Base-by-base conservation (phyloP, 2,888 invertebrate genomes). In the Calliopum simillimum region DNA sequence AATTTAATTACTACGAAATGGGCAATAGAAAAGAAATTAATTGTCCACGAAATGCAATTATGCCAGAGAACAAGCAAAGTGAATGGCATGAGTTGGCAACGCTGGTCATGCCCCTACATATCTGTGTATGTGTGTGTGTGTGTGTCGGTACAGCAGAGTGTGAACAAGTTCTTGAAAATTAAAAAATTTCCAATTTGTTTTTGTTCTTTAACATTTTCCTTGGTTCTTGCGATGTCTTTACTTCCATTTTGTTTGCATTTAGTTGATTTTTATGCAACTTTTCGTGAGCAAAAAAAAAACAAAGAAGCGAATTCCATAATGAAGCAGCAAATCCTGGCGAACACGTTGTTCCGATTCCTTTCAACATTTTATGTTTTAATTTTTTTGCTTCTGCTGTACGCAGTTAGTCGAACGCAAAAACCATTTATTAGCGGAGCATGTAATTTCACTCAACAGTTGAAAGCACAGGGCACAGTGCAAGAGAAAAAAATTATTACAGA, bases 41-140 rank as follows among this genome's bases (percentile, higher is more conserved):
- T 85, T 86, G 85, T 85, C 86, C 85, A 84, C 85, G 85, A 85
- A 86, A 85, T 85, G 85, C 85, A 85, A 85, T 85, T 85, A 86
- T 84, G 81, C 81, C 79, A 79, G 78, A 76, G 21, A 23, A 21
- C 23, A 21, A 41, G 33, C 41, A 55, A 11, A 33, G 8, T 21
- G 23, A 49, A 21, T 12, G 21, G 23, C 14, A 33, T 33, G 19
- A 43, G 49, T 21, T 19, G 53, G 64, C 23, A 62, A 25, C 46
- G 33, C 44, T 21, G 49, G 23, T n/a, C 46, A 43, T 33, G 33
- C 33, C 33, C 33, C 8, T 33, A 8, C 8, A 5, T 33, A 6
- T 4, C 33, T 33, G 8, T 8, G 33, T 33, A 8, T 33, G 33
- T 33, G 33, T 33, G 33, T 6, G 33, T 33, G 8, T 8, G 8